Conservation (phyloP, 2,888 invertebrate species). For the Celastrina argiolus region DNA sequence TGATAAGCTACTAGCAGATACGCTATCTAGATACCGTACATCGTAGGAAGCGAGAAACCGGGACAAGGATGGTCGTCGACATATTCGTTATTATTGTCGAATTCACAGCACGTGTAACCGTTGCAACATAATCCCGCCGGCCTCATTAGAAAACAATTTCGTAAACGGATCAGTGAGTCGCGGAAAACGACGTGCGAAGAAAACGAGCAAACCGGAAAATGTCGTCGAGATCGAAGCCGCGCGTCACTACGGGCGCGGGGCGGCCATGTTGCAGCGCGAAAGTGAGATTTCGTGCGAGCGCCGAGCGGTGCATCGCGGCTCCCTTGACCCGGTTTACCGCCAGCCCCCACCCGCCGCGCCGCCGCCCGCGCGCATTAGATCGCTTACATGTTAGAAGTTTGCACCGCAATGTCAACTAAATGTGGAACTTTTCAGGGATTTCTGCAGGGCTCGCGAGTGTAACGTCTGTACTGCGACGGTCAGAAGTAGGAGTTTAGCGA, state of each 20-base stretch:
- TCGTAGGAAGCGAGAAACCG: slow-evolving; percentile 70
- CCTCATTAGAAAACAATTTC: slow-evolving; percentile 30
- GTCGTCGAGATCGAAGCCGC: slow-evolving; percentile 61
- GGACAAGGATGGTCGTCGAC: slow-evolving; percentile 67
- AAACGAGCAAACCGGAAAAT: slow-evolving; percentile 41
- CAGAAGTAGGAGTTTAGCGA: neutral
- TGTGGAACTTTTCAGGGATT: slow-evolving; percentile 11
- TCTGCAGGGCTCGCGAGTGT: neutral
- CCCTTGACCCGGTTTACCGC: slow-evolving; percentile 71
- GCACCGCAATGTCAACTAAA: slow-evolving; percentile 10
- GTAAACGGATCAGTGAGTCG: neutral
- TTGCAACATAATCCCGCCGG: slow-evolving; percentile 51
- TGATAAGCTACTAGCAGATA: slow-evolving; percentile 68
- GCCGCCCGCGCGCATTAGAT: slow-evolving; percentile 61
- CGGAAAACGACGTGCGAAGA: slow-evolving; percentile 18
- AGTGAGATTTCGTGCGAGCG: slow-evolving; percentile 77
- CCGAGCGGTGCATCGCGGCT: slow-evolving; percentile 74
- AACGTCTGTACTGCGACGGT: neutral
- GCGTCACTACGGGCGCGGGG: slow-evolving; percentile 54
- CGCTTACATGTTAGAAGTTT: slow-evolving; percentile 12
- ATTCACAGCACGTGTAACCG: slow-evolving; percentile 60
- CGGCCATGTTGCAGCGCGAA: slow-evolving; percentile 74
- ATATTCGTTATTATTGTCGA: slow-evolving; percentile 61
- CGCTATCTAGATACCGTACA: slow-evolving; percentile 64
- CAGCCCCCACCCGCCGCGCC: slow-evolving; percentile 40